These are phyloP conservation scores for Brachionus rotundiformis DNA, from an alignment of 1,140 invertebrate genomes.

Conservation along the genomic window DNA sequence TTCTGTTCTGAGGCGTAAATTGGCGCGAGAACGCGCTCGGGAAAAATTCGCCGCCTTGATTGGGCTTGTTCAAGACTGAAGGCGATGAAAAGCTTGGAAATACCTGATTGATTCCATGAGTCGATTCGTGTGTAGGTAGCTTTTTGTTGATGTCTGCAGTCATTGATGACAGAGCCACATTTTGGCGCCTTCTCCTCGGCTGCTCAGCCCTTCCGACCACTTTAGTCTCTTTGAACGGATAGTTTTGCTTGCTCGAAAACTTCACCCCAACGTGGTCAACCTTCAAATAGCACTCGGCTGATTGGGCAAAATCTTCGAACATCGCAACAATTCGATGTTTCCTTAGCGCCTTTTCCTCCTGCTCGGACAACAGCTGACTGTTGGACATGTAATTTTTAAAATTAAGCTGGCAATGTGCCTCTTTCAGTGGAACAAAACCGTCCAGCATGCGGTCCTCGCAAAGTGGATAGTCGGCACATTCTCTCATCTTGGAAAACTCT, in stretches of 20 bases:
- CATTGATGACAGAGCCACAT: slow-evolving; percentile 43
- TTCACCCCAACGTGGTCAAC: not conserved
- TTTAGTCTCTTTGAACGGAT: not conserved
- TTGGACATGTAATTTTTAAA: slow-evolving; percentile 45
- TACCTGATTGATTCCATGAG: not conserved
- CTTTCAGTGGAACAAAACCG: slow-evolving; percentile 29
- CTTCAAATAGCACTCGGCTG: not conserved
- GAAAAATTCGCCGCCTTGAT: not conserved
- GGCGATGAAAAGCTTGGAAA: slow-evolving; percentile 10
- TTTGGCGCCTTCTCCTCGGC: slow-evolving; percentile 44
- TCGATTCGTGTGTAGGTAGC: not conserved
- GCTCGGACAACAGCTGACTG: not conserved
- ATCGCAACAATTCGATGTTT: not conserved
- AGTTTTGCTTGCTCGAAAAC: not conserved
- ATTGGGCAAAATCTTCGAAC: slow-evolving; percentile 3
- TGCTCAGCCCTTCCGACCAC: no score
- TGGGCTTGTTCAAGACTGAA: not conserved
- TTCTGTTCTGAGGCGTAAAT: not conserved
- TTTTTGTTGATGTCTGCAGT: not conserved
- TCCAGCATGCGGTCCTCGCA: slow-evolving; percentile 30
- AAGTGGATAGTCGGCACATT: not conserved
- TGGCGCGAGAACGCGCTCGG: slow-evolving; percentile 3
- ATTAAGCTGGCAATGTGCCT: not conserved
- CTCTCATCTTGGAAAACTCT: not conserved
- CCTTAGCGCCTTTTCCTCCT: not conserved